These are phyloP conservation scores for Lepidocyrtinus sp. DNA, from an alignment of 2,888 invertebrate species.

Conservation along the genomic window DNA sequence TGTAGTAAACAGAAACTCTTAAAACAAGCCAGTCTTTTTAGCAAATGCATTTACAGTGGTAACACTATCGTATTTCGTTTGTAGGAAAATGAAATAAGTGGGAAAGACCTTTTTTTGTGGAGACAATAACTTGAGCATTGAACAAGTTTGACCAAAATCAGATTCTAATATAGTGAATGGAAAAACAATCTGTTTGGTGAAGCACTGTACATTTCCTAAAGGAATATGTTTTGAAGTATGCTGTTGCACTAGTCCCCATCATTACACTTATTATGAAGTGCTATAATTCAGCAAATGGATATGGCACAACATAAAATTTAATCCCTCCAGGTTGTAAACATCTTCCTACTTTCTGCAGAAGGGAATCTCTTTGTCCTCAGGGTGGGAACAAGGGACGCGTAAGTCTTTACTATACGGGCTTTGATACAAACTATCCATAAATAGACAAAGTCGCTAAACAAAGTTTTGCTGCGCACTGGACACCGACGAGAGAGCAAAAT, in stretches of 20 bases:
- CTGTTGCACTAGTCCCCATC: conserved; percentile 8
- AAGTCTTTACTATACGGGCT: too few species aligned
- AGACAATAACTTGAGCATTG: not conserved
- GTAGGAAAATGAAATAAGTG: not conserved
- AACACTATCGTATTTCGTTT: not conserved
- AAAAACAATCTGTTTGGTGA: not conserved
- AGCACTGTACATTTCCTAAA: too few species aligned
- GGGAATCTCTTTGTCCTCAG: too few species aligned
- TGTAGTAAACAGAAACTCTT: conserved; percentile 30
- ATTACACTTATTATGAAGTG: conserved; percentile 48
- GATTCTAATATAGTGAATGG: not conserved
- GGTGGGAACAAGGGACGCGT: too few species aligned
- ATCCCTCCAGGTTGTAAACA: conserved; percentile 55
- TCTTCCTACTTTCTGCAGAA: not conserved
- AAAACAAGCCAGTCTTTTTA: not conserved
- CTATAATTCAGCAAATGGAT: conserved; percentile 56
- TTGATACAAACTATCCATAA: too few species aligned
- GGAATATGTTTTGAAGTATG: not conserved
- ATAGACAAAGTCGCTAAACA: not conserved
- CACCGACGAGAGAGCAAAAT: not conserved
- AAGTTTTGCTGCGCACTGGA: not conserved
- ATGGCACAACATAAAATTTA: conserved; percentile 46
- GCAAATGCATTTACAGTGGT: not conserved
- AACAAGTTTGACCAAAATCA: not conserved
- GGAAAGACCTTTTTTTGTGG: not conserved